Evolutionary conservation across 2,888 invertebrate species (phyloP).

Genomic region (Cynaeus angustus): DNA sequence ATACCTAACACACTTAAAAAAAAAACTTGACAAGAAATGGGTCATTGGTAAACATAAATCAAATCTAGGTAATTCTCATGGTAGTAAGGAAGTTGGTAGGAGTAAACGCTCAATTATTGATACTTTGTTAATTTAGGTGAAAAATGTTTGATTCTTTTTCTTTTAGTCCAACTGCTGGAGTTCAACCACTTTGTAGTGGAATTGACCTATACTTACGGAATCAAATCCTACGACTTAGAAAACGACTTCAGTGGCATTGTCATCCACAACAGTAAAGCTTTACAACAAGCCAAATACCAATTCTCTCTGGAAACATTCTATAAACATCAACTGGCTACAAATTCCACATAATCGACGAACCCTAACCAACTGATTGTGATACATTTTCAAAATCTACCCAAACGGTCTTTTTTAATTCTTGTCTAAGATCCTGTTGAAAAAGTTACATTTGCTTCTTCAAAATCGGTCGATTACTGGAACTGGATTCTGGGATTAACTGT

Average conservation of each 20-base stretch:
- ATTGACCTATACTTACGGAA: constrained; percentile 97
- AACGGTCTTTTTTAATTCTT: constrained; percentile 13
- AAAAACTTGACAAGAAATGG: too few species aligned
- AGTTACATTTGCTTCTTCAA: constrained; percentile 85
- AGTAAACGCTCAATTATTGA: too few species aligned
- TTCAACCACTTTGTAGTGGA: constrained; percentile 96
- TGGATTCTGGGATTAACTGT: constrained; percentile 84
- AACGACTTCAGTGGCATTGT: constrained; percentile 94
- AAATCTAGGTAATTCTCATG: too few species aligned
- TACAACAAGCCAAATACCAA: constrained; percentile 84
- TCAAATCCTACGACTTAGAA: constrained; percentile 89
- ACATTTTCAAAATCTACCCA: constrained; percentile 45
- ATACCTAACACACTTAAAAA: too few species aligned
- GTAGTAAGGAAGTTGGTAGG: too few species aligned
- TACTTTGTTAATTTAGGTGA: too few species aligned
- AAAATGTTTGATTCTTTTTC: too few species aligned
- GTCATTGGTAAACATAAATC: too few species aligned
- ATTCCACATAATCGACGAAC: constrained; percentile 85
- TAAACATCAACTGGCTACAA: constrained; percentile 95
- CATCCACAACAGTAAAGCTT: constrained; percentile 84
- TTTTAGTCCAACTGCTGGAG: constrained; percentile 96
- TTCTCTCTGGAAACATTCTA: constrained; percentile 77
- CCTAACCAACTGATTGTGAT: constrained; percentile 80
- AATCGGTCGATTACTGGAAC: constrained; percentile 90
- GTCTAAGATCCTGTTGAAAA: constrained; percentile 83